phyloP scores from a whole-genome alignment of 1,140 invertebrate genomes.

The Drosophila watanabei region DNA sequence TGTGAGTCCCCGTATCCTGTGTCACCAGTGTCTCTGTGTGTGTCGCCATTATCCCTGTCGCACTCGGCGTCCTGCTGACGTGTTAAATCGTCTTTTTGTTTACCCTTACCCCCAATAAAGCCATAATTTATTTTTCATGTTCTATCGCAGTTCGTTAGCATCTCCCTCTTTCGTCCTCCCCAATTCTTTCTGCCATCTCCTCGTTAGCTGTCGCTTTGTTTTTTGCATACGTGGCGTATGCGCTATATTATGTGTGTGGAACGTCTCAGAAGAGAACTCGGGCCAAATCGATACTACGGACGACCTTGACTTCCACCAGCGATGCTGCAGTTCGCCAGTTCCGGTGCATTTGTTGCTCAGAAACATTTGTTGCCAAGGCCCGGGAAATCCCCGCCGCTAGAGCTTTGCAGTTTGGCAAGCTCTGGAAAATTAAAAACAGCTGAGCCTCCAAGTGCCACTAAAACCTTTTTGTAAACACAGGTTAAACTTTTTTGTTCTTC shows the following conservation, averaged over 20 bases:
- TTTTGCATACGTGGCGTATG: constrained; percentile 58
- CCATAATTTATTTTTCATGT: constrained; percentile 84
- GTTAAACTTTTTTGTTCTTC: background rate
- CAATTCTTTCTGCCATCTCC: background rate
- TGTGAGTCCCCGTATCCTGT: constrained; percentile 24
- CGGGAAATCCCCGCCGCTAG: background rate
- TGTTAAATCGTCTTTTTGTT: constrained; percentile 84
- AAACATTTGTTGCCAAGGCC: constrained; percentile 50
- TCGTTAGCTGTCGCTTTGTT: constrained; percentile 50
- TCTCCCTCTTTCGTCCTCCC: constrained; percentile 8
- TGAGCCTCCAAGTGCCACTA: background rate
- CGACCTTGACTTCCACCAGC: constrained; percentile 62
- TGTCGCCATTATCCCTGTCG: constrained; percentile 55
- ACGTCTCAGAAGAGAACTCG: background rate
- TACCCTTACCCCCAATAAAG: constrained; percentile 83
- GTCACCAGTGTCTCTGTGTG: constrained; percentile 17
- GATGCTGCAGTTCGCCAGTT: constrained; percentile 40
- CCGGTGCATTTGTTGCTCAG: constrained; percentile 57
- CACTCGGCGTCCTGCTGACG: constrained; percentile 79
- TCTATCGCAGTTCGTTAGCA: constrained; percentile 74
- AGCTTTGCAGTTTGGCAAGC: constrained; percentile 50
- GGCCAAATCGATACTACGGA: constrained; percentile 57
- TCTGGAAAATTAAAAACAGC: too few relatives aligned
- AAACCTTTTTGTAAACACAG: too few relatives aligned
- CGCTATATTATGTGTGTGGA: constrained; percentile 26